phyloP scores from a whole-genome alignment of 2,888 invertebrate species.

The Chromoteleia sp. region DNA sequence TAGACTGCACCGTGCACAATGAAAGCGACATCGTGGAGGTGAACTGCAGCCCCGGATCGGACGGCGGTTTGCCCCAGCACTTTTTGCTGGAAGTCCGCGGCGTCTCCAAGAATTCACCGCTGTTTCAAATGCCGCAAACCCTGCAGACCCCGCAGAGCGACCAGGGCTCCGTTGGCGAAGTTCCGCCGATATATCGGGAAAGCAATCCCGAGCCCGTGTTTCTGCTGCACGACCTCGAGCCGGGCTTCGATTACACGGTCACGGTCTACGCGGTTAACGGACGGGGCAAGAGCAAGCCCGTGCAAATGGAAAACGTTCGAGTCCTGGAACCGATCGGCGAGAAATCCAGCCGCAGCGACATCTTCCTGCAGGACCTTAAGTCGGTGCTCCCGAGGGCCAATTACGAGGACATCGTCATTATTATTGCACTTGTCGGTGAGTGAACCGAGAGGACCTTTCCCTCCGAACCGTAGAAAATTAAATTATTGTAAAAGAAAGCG shows the following conservation, averaged over 20 bases:
- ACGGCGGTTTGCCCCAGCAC: constrained; percentile 93
- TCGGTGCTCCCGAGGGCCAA: constrained; percentile 77
- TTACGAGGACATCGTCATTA: constrained; percentile 79
- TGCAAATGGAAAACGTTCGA: constrained; percentile 89
- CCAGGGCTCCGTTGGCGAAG: constrained; percentile 74
- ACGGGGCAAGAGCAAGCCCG: constrained; percentile 91
- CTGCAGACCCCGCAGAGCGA: constrained; percentile 83
- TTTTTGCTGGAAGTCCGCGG: constrained; percentile 91
- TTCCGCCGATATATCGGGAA: constrained; percentile 80
- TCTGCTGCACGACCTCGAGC: constrained; percentile 90
- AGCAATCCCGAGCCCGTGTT: constrained; percentile 87
- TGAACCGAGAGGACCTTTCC: constrained; percentile 15
- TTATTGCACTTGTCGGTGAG: constrained; percentile 81
- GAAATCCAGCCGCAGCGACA: constrained; percentile 70
- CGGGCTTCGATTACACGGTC: constrained; percentile 92
- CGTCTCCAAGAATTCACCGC: constrained; percentile 75
- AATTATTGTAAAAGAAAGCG: too few species aligned
- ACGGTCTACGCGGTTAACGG: constrained; percentile 93
- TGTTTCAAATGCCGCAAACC: constrained; percentile 80
- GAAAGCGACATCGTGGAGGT: constrained; percentile 89
- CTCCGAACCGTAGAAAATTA: not conserved
- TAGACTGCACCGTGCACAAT: constrained; percentile 90
- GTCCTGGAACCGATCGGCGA: constrained; percentile 79
- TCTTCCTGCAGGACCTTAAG: constrained; percentile 79
- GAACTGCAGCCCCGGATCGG: constrained; percentile 91